A percentile compares a stretch with the other conserved stretches of the same genome.
Evolutionary conservation across 2,113 vertebrate genomes (phyloP).

Genomic region (Halcyon malimbica): DNA sequence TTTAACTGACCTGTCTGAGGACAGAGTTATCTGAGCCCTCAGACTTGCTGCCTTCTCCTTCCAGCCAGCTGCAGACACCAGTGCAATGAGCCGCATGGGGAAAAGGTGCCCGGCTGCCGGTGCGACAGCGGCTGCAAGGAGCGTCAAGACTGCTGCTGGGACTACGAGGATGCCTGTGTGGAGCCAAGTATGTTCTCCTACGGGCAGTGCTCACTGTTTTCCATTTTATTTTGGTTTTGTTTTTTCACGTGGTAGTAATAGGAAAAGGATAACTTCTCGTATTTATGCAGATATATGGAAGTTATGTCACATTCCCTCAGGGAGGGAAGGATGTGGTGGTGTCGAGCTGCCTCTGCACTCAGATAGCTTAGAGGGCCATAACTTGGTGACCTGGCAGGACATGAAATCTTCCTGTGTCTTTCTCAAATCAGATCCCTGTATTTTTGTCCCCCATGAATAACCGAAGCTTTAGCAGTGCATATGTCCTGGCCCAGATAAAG

Average conservation of each 20-base stretch:
- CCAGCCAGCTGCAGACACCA: slow-evolving; percentile 77
- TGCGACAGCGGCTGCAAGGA: slow-evolving; percentile 61
- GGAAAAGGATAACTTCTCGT: neutral
- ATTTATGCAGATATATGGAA: neutral
- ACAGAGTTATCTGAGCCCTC: neutral
- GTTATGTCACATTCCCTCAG: neutral
- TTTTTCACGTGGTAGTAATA: neutral
- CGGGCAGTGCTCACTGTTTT: neutral
- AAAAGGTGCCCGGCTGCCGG: slow-evolving; percentile 11
- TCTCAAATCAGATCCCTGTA: neutral
- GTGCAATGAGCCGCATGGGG: slow-evolving; percentile 29
- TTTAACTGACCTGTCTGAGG: neutral
- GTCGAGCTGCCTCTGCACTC: neutral
- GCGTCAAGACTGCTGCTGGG: slow-evolving; percentile 74
- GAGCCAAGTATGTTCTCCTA: slow-evolving; percentile 67
- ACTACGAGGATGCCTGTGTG: slow-evolving; percentile 73
- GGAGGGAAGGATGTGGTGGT: neutral
- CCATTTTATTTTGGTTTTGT: neutral
- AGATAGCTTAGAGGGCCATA: neutral
- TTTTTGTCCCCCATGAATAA: neutral
- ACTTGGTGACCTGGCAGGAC: neutral
- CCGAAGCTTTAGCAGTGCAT: neutral
- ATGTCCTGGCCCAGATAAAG: neutral
- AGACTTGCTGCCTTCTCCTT: neutral
- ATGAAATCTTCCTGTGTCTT: neutral